Evolutionary conservation across 2,888 invertebrate genomes (phyloP).

Genomic region (Hydrotaea diabolus): DNA sequence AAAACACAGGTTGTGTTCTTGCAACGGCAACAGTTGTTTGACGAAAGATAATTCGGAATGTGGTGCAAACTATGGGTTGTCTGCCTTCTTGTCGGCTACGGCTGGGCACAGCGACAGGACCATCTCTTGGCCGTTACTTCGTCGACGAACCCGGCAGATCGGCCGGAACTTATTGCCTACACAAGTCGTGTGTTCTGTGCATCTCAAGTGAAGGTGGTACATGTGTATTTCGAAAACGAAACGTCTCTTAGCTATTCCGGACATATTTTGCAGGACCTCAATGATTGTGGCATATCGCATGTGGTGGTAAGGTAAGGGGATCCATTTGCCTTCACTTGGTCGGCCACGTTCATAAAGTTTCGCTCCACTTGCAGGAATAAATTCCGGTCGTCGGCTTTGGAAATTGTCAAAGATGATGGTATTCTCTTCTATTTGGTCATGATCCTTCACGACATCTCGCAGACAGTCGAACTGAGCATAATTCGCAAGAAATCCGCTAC

Average conservation of each 20-base stretch:
- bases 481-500: conserved; percentile 76
- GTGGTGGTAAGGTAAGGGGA: conserved; percentile 74
- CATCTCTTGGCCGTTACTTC: background rate
- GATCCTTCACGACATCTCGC: conserved; percentile 74
- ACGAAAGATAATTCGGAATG: conserved; percentile 26
- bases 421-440: conserved; percentile 77
- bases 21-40: conserved; percentile 51
- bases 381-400: conserved; percentile 65
- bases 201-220: conserved; percentile 73
- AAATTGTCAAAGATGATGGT: conserved; percentile 75
- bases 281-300: conserved; percentile 75
- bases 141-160: background rate
- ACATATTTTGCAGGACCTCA: conserved; percentile 72
- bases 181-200: conserved; percentile 74
- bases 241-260: conserved; percentile 72
- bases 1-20: conserved; percentile 38
- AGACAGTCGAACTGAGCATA: conserved; percentile 74
- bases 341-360: background rate
- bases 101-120: background rate
- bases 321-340: background rate
- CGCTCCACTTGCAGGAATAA: conserved; percentile 70
- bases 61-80: conserved; percentile 29
- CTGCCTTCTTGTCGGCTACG: conserved; percentile 21
- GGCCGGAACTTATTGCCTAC: conserved; percentile 68
- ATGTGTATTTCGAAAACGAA: conserved; percentile 76